Evolutionary conservation across 2,888 invertebrate species (phyloP).

Genomic region (Diaperis boleti): DNA sequence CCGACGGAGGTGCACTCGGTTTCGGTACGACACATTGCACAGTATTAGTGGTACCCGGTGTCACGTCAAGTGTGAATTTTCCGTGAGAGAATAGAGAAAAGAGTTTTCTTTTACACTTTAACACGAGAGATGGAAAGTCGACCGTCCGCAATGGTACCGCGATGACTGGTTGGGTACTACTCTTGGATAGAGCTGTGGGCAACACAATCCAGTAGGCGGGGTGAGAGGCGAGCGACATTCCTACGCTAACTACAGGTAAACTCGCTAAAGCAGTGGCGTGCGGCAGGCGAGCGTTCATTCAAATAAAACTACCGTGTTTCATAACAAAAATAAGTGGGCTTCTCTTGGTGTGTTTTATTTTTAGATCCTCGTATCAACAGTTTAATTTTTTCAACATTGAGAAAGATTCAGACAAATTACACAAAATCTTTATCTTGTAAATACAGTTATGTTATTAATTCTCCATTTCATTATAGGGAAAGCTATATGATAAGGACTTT

Average conservation of each 20-base stretch:
- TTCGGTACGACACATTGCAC: constrained; percentile 23
- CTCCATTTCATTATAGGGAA: no score
- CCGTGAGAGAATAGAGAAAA: not conserved
- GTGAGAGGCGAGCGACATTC: constrained; percentile 58
- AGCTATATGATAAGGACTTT: no score
- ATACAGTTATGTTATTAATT: no score
- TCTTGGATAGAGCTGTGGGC: constrained; percentile 33
- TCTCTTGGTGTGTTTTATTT: not conserved
- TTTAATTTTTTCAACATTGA: no score
- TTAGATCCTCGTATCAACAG: no score
- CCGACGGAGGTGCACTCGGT: constrained; percentile 4
- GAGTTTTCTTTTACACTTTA: not conserved
- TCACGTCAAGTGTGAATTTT: not conserved
- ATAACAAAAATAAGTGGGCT: not conserved
- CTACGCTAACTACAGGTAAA: constrained; percentile 52
- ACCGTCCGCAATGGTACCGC: constrained; percentile 32
- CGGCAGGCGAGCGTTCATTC: not conserved
- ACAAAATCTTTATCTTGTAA: no score
- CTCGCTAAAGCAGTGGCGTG: constrained; percentile 37
- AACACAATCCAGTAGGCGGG: constrained; percentile 52
- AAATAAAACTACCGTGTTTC: not conserved
- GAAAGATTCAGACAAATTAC: no score
- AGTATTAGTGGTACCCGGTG: constrained; percentile 7
- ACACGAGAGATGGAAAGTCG: constrained; percentile 25
- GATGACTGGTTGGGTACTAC: constrained; percentile 39